Percentiles rank a stretch among this genome's conserved stretches.
These are phyloP conservation scores for Perizoma flavofasciatum DNA, from an alignment of 2,888 invertebrate genomes.

Conservation along the genomic window DNA sequence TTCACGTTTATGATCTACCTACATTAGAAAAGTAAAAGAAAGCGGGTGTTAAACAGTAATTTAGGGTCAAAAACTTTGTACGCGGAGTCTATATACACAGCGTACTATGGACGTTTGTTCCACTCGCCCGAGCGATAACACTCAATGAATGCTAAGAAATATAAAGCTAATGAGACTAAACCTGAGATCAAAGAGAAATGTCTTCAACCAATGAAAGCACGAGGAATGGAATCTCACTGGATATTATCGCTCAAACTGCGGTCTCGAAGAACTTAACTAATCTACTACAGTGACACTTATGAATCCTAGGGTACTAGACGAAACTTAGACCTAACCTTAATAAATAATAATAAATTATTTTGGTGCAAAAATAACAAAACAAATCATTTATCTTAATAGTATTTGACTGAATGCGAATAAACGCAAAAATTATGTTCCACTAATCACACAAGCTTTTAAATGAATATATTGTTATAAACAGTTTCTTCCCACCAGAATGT, in stretches of 20 bases:
- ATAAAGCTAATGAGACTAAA: conserved; percentile 55
- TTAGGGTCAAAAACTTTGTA: conserved; percentile 79
- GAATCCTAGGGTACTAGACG: conserved; percentile 77
- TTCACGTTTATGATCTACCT: conserved; percentile 83
- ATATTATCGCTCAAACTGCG: conserved; percentile 61
- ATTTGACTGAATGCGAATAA: conserved; percentile 70
- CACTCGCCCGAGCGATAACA: conserved; percentile 61
- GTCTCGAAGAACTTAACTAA: conserved; percentile 75
- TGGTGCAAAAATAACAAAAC: conserved; percentile 73
- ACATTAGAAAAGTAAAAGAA: conserved; percentile 80
- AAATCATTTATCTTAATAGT: conserved; percentile 63
- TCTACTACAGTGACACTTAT: conserved; percentile 81
- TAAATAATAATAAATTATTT: conserved; percentile 72
- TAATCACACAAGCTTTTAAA: conserved; percentile 80
- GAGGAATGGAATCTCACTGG: conserved; percentile 42
- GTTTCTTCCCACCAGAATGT: conserved; percentile 47
- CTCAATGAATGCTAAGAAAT: conserved; percentile 45
- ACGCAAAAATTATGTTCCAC: conserved; percentile 69
- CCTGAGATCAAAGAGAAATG: conserved; percentile 64
- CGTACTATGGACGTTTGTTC: conserved; percentile 83
- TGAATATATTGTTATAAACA: conserved; percentile 51
- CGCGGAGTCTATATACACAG: conserved; percentile 82
- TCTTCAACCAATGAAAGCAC: conserved; percentile 38
- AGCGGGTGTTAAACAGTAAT: conserved; percentile 77
- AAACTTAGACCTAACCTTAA: conserved; percentile 78